Evolutionary conservation across 2,113 vertebrate species (phyloP), one percentile per base, ranked within the genome.

Genomic region (Petroica traversi): DNA sequence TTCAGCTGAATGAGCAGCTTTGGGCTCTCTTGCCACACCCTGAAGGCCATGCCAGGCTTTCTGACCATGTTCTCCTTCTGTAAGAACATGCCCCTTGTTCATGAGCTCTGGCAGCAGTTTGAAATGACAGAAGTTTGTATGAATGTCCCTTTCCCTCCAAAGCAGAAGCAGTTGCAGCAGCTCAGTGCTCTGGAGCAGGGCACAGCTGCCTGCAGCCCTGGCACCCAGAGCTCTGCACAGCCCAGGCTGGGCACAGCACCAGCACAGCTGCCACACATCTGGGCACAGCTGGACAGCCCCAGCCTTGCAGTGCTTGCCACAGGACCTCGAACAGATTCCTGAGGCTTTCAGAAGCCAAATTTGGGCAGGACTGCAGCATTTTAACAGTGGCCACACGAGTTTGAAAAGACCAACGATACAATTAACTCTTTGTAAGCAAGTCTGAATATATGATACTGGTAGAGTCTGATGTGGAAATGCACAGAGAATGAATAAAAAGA

Each of bases 311-410:
- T 8, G 20, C 57, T 34, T 5, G 14, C n/a, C 46, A 57, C 11
- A 0, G 0, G 2, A 14, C 11, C 40, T 19, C 12, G 1, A 24
- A 10, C 12, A 13, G 12, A 4, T 5, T 54, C 8, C 68, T 0
- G 2, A 41, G 31, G n/a, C 31, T 24, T 2, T 12, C 7, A 19
- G 12, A 41, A 48, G 1, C 22, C n/a, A 11, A 17, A 18, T 17
- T 14, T 3, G 54, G 34, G 63, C 45, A 59, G 29, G 28, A 25
- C 4, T 10, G 51, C 26, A n/a, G 46, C 38, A 12, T 10, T 14
- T 12, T 3, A 25, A 8, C 18, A 29, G 13, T 0, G 1, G 15
- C 34, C 48, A 40, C 0, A 7, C 7, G 25, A 8, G 14, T 34
- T 9, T 25, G 38, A 36, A n/a, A 19, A 80, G 8, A 28, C 7